Evolutionary conservation across 2,797 vertebrate species (phyloP).

Genomic region (Platalea minor): DNA sequence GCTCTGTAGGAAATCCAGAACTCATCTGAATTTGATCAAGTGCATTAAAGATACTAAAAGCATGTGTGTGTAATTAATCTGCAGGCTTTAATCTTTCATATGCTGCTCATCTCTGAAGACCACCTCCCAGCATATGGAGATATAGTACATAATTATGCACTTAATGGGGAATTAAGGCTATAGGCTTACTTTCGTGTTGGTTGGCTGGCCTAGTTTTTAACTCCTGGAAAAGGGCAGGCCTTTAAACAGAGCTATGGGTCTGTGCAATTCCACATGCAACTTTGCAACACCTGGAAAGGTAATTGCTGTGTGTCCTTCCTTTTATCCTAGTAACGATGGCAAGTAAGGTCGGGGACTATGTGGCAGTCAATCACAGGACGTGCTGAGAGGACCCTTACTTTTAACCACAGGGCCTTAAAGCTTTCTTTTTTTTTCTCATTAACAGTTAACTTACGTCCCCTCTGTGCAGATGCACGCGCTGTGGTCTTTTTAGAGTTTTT

Average conservation of each 20-base stretch:
- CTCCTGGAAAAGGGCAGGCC: not conserved
- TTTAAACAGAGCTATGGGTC: not conserved
- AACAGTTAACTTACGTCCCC: rapidly evolving
- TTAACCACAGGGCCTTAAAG: not conserved
- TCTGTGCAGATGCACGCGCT: rapidly evolving
- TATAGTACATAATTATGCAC: not conserved
- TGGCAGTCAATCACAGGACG: not conserved
- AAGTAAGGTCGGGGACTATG: not conserved
- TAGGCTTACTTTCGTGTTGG: not conserved
- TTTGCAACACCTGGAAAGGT: not conserved
- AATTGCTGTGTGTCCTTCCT: not conserved
- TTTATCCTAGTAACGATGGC: not conserved
- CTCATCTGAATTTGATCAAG: not conserved
- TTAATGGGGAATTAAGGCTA: not conserved
- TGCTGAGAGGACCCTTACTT: not conserved
- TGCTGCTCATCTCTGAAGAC: not conserved
- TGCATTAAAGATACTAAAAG: not conserved
- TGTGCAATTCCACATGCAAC: not conserved
- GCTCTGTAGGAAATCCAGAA: not conserved
- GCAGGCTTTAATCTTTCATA: not conserved
- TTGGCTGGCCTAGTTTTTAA: not conserved
- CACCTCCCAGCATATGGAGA: not conserved
- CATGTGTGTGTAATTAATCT: not conserved
- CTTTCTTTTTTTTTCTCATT: not conserved
- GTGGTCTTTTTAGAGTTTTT: rapidly evolving